Evolutionary conservation across 2,797 vertebrate species (phyloP), one percentile per base, ranked within the genome.

Genomic region (Paguma larvata): DNA sequence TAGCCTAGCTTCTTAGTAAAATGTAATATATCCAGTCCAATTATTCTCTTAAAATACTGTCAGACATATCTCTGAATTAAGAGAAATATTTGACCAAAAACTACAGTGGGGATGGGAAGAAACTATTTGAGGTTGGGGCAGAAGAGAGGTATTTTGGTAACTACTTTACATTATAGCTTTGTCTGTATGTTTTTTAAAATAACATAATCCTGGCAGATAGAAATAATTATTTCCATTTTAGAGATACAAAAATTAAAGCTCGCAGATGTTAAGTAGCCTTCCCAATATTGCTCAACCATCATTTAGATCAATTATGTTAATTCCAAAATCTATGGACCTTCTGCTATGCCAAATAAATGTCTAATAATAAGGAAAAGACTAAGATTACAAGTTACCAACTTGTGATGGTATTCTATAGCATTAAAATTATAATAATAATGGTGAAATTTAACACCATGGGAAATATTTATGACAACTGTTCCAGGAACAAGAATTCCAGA

Each of bases 81-180:
- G 85, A 92, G 83, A 94, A 94, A 73, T 32, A 92, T 63, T 79
- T 94, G 19, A 84, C 19, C 27, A 91, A 93, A 94, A 70, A 44
- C 48, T 94, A n/a, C 3, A 84, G 34, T 67, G 44, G 23, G 6
- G 27, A 16, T 46, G 12, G 6, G 6, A 68, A 59, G 32, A 53
- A 89, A 88, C 3, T 62, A 14, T 77, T 88, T 75, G 80, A 15
- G 14, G 25, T 3, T 67, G 21, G 5, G 16, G 3, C 80, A 25
- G 23, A 84, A 85, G 23, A 63, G 30, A 79, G 82, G 25, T 63
- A 82, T 86, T 86, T 94, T 27, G 75, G 68, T 13, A 85, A 85
- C 62, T 86, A 44, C 3, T 77, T 56, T 77, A 10, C 30, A 68
- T 75, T 38, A 46, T 15, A 62, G 25, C 1, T 13, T 63, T 92